phyloP scores from a whole-genome alignment of 2,797 vertebrate species.

The Platalea minor region DNA sequence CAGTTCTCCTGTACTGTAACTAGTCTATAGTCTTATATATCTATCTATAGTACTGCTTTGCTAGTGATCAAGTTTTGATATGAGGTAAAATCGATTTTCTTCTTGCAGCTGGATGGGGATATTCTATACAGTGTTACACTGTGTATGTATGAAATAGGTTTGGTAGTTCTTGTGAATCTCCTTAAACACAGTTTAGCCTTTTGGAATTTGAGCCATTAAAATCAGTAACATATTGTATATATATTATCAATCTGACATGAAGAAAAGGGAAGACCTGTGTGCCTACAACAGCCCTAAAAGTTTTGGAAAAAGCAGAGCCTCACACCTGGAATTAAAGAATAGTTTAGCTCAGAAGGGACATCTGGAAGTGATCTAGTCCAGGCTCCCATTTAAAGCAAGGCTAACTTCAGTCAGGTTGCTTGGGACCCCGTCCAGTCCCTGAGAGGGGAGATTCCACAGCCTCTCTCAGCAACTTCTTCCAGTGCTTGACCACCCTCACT shows the following conservation, averaged over 20 bases:
- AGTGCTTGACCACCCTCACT: background rate
- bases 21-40: background rate
- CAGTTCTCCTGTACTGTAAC: background rate
- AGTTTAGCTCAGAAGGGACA: background rate
- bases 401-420: background rate
- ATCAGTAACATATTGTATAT: background rate
- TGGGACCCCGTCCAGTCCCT: background rate
- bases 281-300: background rate
- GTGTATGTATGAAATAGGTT: background rate
- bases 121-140: background rate
- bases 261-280: background rate
- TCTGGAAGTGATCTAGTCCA: background rate
- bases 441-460: background rate
- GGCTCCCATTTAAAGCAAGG: background rate
- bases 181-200: background rate
- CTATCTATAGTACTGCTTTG: background rate
- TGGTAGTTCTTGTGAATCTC: background rate
- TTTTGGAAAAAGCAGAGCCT: background rate
- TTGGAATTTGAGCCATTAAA: background rate
- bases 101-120: background rate
- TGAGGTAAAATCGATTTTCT: background rate
- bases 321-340: background rate
- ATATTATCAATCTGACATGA: background rate
- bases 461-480: background rate
- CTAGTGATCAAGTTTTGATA: background rate